Conservation (phyloP, 2,888 invertebrate species). For the Bursaphelenchus okinawaensis region DNA sequence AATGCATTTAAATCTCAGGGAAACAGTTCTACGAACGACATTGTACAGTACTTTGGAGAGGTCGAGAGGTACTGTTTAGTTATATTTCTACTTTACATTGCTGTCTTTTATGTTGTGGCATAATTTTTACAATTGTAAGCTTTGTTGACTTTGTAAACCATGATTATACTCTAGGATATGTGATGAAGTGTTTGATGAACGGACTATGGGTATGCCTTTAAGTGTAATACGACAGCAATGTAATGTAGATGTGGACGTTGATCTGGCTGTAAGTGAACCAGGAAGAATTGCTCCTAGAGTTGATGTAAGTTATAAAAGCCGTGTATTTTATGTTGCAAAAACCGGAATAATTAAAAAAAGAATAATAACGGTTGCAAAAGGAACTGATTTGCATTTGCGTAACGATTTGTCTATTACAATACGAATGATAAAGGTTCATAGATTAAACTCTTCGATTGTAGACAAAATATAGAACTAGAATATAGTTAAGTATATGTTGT, state of each 20-base stretch:
- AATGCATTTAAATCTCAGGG: neutral
- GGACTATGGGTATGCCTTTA: conserved; percentile 6
- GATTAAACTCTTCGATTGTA: no score
- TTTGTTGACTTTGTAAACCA: neutral
- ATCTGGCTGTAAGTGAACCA: neutral
- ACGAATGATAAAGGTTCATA: no score
- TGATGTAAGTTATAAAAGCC: neutral
- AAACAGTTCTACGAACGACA: neutral
- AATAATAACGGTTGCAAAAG: no score
- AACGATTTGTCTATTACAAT: no score
- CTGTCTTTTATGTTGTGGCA: neutral
- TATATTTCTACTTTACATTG: neutral
- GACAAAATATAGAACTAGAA: no score
- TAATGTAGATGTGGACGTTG: conserved; percentile 2
- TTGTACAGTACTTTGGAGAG: conserved; percentile 8
- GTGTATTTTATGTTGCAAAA: neutral
- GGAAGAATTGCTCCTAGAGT: conserved; percentile 7
- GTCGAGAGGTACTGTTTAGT: neutral
- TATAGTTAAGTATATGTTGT: no score
- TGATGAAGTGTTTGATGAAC: conserved; percentile 11
- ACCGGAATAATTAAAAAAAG: no score
- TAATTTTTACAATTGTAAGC: neutral
- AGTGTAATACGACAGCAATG: neutral
- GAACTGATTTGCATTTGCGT: no score
- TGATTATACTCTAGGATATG: neutral